These are phyloP conservation scores for Zelleria hepariella DNA, from an alignment of 2,888 invertebrate genomes.

Conservation along the genomic window DNA sequence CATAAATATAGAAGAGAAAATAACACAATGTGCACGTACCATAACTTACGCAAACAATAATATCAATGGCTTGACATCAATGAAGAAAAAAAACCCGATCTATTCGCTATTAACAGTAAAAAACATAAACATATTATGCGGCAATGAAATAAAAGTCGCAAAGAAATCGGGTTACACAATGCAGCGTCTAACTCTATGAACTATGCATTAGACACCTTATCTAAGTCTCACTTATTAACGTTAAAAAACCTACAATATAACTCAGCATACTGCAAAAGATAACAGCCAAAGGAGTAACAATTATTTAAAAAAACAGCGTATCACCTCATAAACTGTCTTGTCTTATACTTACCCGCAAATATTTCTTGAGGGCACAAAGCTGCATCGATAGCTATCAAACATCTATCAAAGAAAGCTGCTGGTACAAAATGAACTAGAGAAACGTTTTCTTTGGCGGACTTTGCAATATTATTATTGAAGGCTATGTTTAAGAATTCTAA, in stretches of 20 bases:
- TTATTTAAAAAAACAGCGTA: background rate
- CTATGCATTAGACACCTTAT: constrained; percentile 22
- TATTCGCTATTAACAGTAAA: background rate
- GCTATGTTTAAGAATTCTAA: background rate
- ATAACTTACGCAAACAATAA: background rate
- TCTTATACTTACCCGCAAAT: background rate
- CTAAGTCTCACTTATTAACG: constrained; percentile 55
- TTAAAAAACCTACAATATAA: constrained; percentile 36
- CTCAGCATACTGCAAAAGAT: constrained; percentile 35
- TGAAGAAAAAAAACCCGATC: background rate
- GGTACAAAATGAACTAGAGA: background rate
- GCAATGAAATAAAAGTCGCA: background rate
- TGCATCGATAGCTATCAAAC: background rate
- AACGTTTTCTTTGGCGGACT: background rate
- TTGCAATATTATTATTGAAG: background rate
- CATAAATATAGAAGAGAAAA: background rate
- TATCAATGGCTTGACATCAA: background rate
- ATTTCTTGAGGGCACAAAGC: background rate
- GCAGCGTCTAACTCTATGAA: constrained; percentile 16
- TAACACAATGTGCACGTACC: background rate
- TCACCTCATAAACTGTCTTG: background rate
- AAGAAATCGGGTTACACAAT: background rate
- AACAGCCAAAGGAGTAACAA: constrained; percentile 39
- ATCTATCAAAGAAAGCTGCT: background rate
- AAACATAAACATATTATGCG: background rate